These are phyloP conservation scores for Magallana angulata DNA, from an alignment of 1,140 invertebrate species.

Conservation along the genomic window DNA sequence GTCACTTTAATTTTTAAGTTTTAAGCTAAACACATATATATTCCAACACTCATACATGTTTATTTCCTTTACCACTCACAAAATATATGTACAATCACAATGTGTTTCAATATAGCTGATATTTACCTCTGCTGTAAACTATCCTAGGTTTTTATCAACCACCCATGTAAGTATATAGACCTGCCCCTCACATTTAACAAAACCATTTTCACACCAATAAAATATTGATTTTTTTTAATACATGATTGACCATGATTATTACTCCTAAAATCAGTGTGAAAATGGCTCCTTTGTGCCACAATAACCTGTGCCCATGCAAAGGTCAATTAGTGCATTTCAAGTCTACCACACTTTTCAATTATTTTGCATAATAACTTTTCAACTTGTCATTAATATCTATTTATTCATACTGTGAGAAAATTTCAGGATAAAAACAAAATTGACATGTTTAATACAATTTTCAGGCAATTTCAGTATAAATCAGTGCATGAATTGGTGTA, in stretches of 20 bases:
- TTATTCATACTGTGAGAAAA: no score
- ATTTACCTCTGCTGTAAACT: no score
- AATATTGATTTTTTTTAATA: not conserved
- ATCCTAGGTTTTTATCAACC: not conserved
- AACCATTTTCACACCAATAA: not conserved
- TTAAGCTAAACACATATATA: no score
- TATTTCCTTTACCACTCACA: no score
- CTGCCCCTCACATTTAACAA: not conserved
- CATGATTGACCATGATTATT: not conserved
- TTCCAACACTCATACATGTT: no score
- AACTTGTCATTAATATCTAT: not conserved
- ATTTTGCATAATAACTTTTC: not conserved
- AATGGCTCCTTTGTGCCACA: constrained; percentile 9
- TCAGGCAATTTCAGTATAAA: no score
- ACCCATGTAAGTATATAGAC: not conserved
- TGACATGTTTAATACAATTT: no score
- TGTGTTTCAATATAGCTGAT: no score
- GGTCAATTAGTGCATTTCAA: constrained; percentile 27
- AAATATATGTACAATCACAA: no score
- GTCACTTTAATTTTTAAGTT: no score
- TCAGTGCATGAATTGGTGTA: no score
- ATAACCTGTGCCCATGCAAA: not conserved
- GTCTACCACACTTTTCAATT: constrained; percentile 18
- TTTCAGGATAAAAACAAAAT: no score
- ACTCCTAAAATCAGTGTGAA: constrained; percentile 4